Base-by-base conservation (phyloP, 92 coral and sea anemone species). In the Palythoa grandiflora region DNA sequence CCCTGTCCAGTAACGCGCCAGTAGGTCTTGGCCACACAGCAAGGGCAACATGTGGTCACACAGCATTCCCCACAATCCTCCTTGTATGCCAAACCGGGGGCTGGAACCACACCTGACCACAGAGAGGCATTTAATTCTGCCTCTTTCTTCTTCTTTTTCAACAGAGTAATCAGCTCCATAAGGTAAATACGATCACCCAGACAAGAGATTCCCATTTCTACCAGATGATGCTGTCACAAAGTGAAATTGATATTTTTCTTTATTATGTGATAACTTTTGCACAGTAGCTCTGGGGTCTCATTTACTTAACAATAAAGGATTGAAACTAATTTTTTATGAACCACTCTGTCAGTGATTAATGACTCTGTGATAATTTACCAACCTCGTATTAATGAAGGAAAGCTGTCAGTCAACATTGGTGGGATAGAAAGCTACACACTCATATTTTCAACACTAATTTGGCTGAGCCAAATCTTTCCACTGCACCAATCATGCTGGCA, bases 1-100 rank as follows among this genome's bases (percentile, higher is more conserved):
- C 99, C 99, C 84, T 97, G 99, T 7, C 99, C 99, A 73, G 99
- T 97, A 35, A 97, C 94, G 9, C 99, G 87, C 99, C 99, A 97
- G 93, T 77, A 96, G 12, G 98, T 95, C 78, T 96, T 96, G 76
- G 98, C 99, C 80, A 95, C 89, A 79, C 98, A 95, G 71, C 98
- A 95, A 8, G 98, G 98, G 73, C 96, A 97, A 71, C 91, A 84
- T 72, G 92, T 92, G 9, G 98, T 96, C 60, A 94, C 83, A 61
- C 99, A 97, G 60, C 99, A 97, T 88, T 97, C 98, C 3, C 96
- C 93, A 71, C 98, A 96, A 77, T 97, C 95, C 80, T 96, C 96
- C 78, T 97, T 97, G 93, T 97, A 97, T 38, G 97, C 97, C 85
- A 94, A 85, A 1, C 99, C 99, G 21, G 94, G 94, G 5, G 96